These are phyloP conservation scores for Agriopis marginaria DNA, from an alignment of 2,888 invertebrate species.

Conservation along the genomic window DNA sequence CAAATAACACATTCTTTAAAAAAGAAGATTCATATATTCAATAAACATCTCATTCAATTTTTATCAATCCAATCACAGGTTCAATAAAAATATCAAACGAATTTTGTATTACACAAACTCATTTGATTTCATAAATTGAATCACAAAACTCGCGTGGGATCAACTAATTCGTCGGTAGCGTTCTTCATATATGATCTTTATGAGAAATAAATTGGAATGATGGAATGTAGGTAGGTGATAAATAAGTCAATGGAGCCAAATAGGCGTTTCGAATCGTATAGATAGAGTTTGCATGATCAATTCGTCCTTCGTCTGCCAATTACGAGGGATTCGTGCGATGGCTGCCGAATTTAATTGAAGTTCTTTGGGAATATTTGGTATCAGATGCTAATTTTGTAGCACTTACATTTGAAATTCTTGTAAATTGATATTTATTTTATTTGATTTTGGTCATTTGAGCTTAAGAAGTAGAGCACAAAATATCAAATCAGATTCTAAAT, in stretches of 20 bases:
- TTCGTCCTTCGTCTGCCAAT: conserved; percentile 62
- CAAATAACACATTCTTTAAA: conserved; percentile 4
- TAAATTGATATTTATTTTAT: neutral
- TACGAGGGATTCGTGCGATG: conserved; percentile 50
- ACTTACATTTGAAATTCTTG: neutral
- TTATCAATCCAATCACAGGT: conserved; percentile 19
- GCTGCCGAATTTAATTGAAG: conserved; percentile 58
- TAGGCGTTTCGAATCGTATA: conserved; percentile 38
- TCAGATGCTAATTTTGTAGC: conserved; percentile 12
- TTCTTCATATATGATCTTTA: conserved; percentile 40
- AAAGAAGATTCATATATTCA: conserved; percentile 11
- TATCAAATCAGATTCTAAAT: too few species aligned
- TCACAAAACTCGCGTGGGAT: conserved; percentile 33
- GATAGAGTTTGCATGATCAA: conserved; percentile 53
- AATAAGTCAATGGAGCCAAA: conserved; percentile 47
- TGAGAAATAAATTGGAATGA: conserved; percentile 43
- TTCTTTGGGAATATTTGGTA: conserved; percentile 12
- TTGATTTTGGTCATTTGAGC: neutral
- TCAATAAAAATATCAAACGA: conserved; percentile 29
- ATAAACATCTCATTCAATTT: conserved; percentile 24
- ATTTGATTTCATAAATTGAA: conserved; percentile 35
- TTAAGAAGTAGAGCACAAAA: too few species aligned
- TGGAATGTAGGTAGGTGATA: conserved; percentile 44
- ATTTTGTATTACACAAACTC: conserved; percentile 27
- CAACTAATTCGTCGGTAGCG: conserved; percentile 31